Conservation (phyloP, 2,113 vertebrate species). For the Spheniscus mendiculus region DNA sequence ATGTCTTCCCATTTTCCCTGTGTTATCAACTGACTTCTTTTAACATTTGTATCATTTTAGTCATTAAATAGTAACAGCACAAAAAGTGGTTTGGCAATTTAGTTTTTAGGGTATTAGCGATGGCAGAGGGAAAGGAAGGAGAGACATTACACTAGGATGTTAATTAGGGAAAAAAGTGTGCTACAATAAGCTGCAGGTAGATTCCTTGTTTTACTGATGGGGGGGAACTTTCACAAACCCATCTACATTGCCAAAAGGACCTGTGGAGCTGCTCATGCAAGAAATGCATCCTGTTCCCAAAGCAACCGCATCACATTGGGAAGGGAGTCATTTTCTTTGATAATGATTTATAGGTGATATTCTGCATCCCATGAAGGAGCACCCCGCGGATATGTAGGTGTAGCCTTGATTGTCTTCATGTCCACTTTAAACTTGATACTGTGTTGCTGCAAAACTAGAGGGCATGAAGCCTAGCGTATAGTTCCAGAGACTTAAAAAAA, state of each 20-base stretch:
- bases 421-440: not conserved
- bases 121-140: not conserved
- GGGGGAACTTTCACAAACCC: not conserved
- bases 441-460: slow-evolving; percentile 29
- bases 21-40: not conserved
- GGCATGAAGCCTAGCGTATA: slow-evolving; percentile 13
- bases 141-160: not conserved
- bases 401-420: not conserved
- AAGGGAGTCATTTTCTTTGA: not conserved
- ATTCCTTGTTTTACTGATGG: not conserved
- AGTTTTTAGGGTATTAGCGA: not conserved
- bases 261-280: not conserved
- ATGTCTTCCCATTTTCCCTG: not conserved
- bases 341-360: not conserved
- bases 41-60: not conserved
- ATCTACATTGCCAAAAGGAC: not conserved
- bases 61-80: not conserved
- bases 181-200: not conserved
- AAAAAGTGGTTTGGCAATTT: not conserved
- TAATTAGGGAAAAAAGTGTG: not conserved
- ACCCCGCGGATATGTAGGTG: not conserved
- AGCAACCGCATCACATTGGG: not conserved
- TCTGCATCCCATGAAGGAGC: not conserved
- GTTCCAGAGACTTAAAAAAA: slow-evolving; percentile 68
- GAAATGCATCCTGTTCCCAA: not conserved